phyloP scores from a whole-genome alignment of 2,113 vertebrate species.

The Indri indri region DNA sequence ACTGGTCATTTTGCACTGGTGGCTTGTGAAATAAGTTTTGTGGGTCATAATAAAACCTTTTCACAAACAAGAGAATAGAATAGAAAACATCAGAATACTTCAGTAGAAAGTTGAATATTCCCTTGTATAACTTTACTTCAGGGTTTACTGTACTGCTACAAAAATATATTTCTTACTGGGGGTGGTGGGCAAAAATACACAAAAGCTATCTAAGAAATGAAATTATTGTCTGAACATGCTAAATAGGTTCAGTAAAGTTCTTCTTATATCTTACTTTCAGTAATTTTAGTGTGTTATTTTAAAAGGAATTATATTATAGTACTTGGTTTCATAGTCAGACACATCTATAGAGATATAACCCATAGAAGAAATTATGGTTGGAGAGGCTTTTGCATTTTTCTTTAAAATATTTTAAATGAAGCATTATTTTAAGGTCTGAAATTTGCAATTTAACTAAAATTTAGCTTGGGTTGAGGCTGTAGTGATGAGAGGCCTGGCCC shows the following conservation, averaged over 20 bases:
- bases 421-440: background rate
- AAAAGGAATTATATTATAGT: background rate
- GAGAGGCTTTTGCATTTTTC: background rate
- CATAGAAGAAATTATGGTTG: background rate
- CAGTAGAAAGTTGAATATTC: background rate
- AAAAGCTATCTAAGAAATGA: background rate
- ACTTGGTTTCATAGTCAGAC: background rate
- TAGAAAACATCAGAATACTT: background rate
- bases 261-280: background rate
- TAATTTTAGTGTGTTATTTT: background rate
- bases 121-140: background rate
- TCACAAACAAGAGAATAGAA: background rate
- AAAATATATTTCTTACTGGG: background rate
- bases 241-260: background rate
- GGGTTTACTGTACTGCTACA: background rate
- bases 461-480: background rate
- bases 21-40: background rate
- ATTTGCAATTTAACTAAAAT: background rate
- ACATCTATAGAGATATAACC: background rate
- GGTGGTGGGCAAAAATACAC: background rate
- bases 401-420: conserved; percentile 33
- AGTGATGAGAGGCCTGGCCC: background rate
- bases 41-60: background rate
- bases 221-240: background rate
- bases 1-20: background rate